A percentile compares a stretch with the other conserved stretches of the same genome.
These are phyloP conservation scores for Eremophila alpestris DNA, from an alignment of 2,797 vertebrate species.

Conservation along the genomic window DNA sequence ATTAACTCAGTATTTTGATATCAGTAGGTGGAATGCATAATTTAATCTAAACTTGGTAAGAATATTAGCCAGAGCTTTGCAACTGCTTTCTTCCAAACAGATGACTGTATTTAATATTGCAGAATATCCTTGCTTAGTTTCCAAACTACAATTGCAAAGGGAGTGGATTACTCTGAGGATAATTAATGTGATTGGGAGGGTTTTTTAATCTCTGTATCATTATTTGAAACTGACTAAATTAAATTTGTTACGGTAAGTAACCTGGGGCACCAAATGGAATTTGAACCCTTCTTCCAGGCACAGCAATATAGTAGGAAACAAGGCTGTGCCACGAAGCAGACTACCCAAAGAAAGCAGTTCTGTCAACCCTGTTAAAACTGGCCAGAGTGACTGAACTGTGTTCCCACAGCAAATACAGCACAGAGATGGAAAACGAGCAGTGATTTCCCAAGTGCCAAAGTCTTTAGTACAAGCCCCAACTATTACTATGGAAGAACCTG, in stretches of 20 bases:
- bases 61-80: background rate
- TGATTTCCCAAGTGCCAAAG: background rate
- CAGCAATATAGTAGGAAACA: background rate
- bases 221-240: background rate
- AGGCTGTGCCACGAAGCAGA: background rate
- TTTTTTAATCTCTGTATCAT: background rate
- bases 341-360: background rate
- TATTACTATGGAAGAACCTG: background rate
- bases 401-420: background rate
- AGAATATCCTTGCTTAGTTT: background rate
- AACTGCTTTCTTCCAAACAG: background rate
- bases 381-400: background rate
- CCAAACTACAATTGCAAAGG: slow-evolving; percentile 24
- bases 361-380: background rate
- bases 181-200: background rate
- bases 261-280: background rate
- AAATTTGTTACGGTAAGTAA: background rate
- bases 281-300: background rate
- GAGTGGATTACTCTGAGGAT: background rate
- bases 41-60: background rate
- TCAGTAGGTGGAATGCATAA: background rate
- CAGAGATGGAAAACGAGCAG: background rate
- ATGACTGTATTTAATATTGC: background rate
- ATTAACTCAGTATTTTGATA: background rate
- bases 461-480: background rate